Base-by-base conservation (phyloP, 2,888 invertebrate species). In the Odontocolon sp. region DNA sequence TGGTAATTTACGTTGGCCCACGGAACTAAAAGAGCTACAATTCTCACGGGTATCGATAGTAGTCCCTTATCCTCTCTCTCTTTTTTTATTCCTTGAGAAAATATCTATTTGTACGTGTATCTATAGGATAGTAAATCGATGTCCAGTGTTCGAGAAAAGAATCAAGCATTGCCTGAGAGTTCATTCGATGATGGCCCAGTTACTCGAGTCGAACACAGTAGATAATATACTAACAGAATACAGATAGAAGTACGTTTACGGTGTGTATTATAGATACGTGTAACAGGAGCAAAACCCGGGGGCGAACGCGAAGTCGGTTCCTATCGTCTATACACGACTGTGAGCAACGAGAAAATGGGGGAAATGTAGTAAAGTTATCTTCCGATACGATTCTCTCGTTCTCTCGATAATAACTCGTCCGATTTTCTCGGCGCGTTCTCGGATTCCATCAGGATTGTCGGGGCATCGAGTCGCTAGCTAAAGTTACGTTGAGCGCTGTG, bases 281-380 rank as follows among this genome's bases (percentile, higher is more conserved):
- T 33, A 23, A 8, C 26, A 28, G 47, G 21, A 57, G 18, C 2
- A 31, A 14, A 38, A 33, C 23, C 33, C 26, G 33, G 8, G 14
- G 56, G 64, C 42, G 14, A 56, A 64, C n/a, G 26, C 36, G 28
- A 45, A 36, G 16, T 14, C n/a, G 16, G 28, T 36, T 11, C 45
- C 47, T 47, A 11, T 45, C 38, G 33, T 64, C 36, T 11, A 42
- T 40, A 14, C 64, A 54, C 54, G 56, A 28, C 45, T 47, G 47
- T 9, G 56, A 9, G 56, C 18, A 26, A 54, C 42, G 56, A 38
- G 64, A 64, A 71, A 64, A 71, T 54, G 56, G 64, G 63, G 63
- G 47, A 64, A 47, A 71, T 31, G 42, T 56, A 64, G 64, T 64
- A 71, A 56, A 64, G 56, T 71, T 64, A 71, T 71, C 64, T 54